These are phyloP conservation scores for Eupleurogrammus muticus DNA, from an alignment of 2,797 vertebrate genomes.

Conservation along the genomic window DNA sequence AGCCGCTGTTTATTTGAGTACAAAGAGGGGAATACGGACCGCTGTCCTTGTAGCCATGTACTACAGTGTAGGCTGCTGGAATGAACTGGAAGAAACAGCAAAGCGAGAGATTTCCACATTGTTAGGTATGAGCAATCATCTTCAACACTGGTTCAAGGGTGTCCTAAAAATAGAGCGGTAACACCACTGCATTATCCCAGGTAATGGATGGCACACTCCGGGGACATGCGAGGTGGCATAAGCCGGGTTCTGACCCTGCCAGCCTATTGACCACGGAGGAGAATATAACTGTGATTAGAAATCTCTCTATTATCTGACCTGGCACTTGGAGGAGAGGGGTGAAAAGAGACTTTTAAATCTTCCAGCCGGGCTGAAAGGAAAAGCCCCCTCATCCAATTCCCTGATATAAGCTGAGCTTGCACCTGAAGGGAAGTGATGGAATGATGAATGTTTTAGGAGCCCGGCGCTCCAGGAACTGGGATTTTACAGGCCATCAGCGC, in stretches of 20 bases:
- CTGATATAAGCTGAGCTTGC: constrained; percentile 60
- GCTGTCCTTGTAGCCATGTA: constrained; percentile 3
- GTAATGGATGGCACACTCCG: constrained; percentile 11
- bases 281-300: constrained; percentile 51
- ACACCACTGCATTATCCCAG: constrained; percentile 5
- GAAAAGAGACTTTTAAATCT: constrained; percentile 43
- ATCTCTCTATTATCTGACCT: constrained; percentile 35
- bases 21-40: background rate
- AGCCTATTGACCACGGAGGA: constrained; percentile 47
- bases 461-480: constrained; percentile 61
- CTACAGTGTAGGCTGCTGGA: constrained; percentile 19
- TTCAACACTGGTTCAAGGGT: constrained; percentile 25
- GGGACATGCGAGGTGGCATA: constrained; percentile 35
- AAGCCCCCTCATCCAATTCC: constrained; percentile 64
- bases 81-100: constrained; percentile 16
- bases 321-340: constrained; percentile 26
- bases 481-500: constrained; percentile 70
- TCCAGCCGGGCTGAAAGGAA: constrained; percentile 36
- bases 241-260: constrained; percentile 39
- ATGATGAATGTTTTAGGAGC: constrained; percentile 75
- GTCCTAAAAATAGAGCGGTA: constrained; percentile 19
- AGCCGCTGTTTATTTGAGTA: constrained; percentile 23
- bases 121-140: constrained; percentile 22
- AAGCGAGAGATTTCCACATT: background rate
- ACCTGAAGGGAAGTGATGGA: constrained; percentile 53